Base-by-base conservation (phyloP, 2,888 invertebrate species). In the Heliconius hortense region DNA sequence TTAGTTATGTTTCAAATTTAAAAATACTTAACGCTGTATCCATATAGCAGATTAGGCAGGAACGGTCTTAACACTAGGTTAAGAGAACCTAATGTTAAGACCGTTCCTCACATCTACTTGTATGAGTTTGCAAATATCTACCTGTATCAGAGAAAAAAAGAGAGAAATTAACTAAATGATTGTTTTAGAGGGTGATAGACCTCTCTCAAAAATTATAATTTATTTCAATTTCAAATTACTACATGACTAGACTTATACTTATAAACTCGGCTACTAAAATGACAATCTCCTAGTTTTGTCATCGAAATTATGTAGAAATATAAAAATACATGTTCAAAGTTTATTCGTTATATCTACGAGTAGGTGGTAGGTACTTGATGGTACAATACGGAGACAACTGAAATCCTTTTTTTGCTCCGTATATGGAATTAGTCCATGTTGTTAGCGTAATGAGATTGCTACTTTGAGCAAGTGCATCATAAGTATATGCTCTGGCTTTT, bases 391-490 rank as follows among this genome's bases (percentile, higher is more conserved):
- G n/a, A 69, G 56, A 69, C 56, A 56, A 56, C 53, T n/a, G 28
- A 48, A 69, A 56, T 35, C 31, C 66, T 69, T 69, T 69, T 48
- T 69, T 69, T 35, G 53, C 56, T n/a, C 31, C 31, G 31, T 56
- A 56, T 69, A 56, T 69, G 69, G 69, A 69, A 69, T 69, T 74
- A 74, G 68, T 60, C 62, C 62, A 69, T 69, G 48, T 68, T 59
- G 48, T 74, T 74, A 74, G 48, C 62, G 43, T 74, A 69, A 74
- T 69, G 68, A 59, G 62, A 74, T 74, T 69, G 60, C 74, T 62
- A 63, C 74, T 63, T 69, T 53, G 69, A 69, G 56, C 53, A 69
- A 69, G 69, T 56, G 56, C 69, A 69, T 31, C 69, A 56, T 69
- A 56, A 69, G 56, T 56, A 69, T n/a, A 56, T 69, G 69, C 69